These are phyloP conservation scores for Oikopleura vanhoeffeni DNA, from an alignment of 23 tunicate species.

Conservation along the genomic window DNA sequence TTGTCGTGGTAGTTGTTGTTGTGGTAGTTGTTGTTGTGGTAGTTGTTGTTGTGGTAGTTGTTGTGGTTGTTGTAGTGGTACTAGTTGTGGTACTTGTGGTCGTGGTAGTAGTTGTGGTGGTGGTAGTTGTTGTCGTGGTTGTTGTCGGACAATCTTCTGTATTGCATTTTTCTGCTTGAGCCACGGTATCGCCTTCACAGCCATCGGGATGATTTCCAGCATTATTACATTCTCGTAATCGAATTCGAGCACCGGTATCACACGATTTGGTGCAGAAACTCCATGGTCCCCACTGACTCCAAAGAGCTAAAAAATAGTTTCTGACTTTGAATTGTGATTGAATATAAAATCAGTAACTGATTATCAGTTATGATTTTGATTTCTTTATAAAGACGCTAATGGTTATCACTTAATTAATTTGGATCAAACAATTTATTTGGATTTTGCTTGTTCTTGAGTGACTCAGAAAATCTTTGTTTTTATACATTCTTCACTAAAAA, in stretches of 20 bases:
- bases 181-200: not conserved
- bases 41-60: not conserved
- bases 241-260: not conserved
- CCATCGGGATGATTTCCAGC: constrained; percentile 3
- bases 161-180: not conserved
- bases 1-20: not conserved
- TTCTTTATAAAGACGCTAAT: too few species aligned
- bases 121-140: not conserved
- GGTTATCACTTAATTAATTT: too few species aligned
- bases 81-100: constrained; percentile 3
- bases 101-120: constrained; percentile 12
- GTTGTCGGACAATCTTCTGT: not conserved
- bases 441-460: too few species aligned
- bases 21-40: constrained; percentile 11
- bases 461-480: too few species aligned
- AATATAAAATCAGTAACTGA: too few species aligned
- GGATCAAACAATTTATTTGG: too few species aligned
- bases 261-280: not conserved
- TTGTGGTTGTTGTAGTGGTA: constrained; percentile 7
- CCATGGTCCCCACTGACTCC: not conserved
- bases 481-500: too few species aligned
- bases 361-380: too few species aligned
- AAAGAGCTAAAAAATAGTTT: not conserved
- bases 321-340: too few species aligned
- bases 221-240: not conserved